Evolutionary conservation across 1,140 invertebrate species (phyloP).

Genomic region (Rhynchophorus ferrugineus): DNA sequence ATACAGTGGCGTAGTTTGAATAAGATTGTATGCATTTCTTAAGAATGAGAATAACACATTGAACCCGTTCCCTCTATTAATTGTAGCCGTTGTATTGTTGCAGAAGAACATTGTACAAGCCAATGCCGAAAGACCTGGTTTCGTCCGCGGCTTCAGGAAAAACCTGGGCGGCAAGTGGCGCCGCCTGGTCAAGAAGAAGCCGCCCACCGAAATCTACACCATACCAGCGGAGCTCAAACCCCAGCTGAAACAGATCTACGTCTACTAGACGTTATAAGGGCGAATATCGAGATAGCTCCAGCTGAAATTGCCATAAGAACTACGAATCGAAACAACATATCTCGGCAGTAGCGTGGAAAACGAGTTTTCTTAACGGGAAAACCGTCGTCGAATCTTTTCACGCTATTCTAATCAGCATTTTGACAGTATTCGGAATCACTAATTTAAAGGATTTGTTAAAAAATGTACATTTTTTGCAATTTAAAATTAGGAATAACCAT

Average conservation of each 20-base stretch:
- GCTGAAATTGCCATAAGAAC: neutral
- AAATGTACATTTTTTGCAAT: too few relatives aligned
- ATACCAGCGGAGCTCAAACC: constrained; percentile 79
- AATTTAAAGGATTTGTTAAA: neutral
- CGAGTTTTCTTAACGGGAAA: too few relatives aligned
- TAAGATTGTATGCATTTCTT: too few relatives aligned
- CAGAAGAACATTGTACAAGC: constrained; percentile 70
- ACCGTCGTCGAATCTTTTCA: neutral
- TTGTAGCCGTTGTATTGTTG: too few relatives aligned
- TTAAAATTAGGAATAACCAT: neutral
- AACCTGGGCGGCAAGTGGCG: constrained; percentile 75
- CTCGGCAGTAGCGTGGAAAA: neutral
- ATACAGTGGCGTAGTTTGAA: neutral
- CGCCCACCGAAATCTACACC: constrained; percentile 68
- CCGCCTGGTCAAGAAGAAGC: constrained; percentile 71
- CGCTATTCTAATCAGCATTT: neutral
- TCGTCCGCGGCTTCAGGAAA: constrained; percentile 68
- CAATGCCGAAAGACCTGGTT: constrained; percentile 62
- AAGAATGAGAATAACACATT: too few relatives aligned
- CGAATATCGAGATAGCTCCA: neutral
- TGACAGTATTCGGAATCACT: neutral
- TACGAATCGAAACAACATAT: neutral
- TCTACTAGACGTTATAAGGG: constrained; percentile 51
- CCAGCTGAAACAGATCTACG: constrained; percentile 81
- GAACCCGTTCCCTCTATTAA: too few relatives aligned